Evolutionary conservation across 2,113 vertebrate genomes (phyloP).

Genomic region (Bucco capensis): DNA sequence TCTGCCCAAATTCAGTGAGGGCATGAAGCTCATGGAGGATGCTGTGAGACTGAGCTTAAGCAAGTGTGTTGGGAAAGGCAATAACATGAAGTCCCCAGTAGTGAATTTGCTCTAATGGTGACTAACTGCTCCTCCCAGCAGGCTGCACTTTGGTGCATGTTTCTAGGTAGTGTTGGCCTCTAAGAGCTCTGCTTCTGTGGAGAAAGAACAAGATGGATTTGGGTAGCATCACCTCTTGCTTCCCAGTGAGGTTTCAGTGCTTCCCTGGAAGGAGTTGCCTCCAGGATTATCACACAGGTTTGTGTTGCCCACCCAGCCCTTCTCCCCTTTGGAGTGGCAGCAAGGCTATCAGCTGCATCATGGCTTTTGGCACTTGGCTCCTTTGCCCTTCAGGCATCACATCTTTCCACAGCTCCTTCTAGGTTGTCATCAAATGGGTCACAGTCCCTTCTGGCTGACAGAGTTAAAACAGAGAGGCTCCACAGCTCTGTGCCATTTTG

Average conservation of each 20-base stretch:
- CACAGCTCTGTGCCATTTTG: background rate
- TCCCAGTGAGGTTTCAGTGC: background rate
- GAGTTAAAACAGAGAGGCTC: background rate
- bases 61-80: background rate
- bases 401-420: background rate
- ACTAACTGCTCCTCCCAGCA: background rate
- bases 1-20: background rate
- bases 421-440: background rate
- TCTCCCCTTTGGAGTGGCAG: background rate
- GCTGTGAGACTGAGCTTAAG: background rate
- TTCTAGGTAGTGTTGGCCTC: background rate
- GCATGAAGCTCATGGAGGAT: background rate
- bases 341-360: background rate
- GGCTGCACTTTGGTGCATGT: background rate
- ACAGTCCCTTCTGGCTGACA: background rate
- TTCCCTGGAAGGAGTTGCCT: background rate
- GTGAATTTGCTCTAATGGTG: background rate
- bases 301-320: background rate
- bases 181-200: background rate
- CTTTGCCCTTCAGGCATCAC: background rate
- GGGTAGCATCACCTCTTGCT: background rate
- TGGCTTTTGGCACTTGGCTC: background rate
- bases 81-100: background rate
- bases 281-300: background rate
- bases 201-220: background rate